phyloP scores from a whole-genome alignment of 2,888 invertebrate species.

The Charanyca ferruginea region DNA sequence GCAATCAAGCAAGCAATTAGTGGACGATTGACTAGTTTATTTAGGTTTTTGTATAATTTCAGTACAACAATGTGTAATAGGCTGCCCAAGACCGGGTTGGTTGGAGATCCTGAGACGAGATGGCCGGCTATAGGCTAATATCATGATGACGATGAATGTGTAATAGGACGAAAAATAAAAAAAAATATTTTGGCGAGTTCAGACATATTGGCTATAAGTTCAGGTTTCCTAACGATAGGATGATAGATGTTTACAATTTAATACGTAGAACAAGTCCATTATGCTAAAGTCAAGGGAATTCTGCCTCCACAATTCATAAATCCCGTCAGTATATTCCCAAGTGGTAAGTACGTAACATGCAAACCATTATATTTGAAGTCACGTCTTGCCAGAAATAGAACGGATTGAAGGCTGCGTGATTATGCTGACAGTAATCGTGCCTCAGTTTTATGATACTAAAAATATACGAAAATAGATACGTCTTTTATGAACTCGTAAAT shows the following conservation, averaged over 20 bases:
- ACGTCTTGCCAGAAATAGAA: conserved; percentile 53
- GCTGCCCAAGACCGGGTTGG: too few species aligned
- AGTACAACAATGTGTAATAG: too few species aligned
- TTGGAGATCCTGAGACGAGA: too few species aligned
- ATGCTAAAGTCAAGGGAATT: conserved; percentile 14
- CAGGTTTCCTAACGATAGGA: not conserved
- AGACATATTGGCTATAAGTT: too few species aligned
- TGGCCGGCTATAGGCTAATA: too few species aligned
- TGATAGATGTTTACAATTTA: not conserved
- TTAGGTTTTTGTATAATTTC: not conserved
- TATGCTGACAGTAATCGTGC: conserved; percentile 34
- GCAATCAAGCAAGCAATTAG: conserved; percentile 42
- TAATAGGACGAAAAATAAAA: too few species aligned
- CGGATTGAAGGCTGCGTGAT: conserved; percentile 44
- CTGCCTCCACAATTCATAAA: conserved; percentile 25
- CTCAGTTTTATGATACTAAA: conserved; percentile 37
- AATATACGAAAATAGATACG: conserved; percentile 40
- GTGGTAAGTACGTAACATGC: conserved; percentile 31
- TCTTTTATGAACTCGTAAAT: conserved; percentile 30
- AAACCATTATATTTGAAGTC: conserved; percentile 48
- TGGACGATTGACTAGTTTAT: conserved; percentile 18
- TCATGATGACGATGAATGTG: too few species aligned
- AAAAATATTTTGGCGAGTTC: too few species aligned
- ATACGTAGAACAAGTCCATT: conserved; percentile 24
- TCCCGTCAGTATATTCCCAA: conserved; percentile 37